phyloP scores from a whole-genome alignment of 2,113 vertebrate genomes.

The Nerophis lumbriciformis region DNA sequence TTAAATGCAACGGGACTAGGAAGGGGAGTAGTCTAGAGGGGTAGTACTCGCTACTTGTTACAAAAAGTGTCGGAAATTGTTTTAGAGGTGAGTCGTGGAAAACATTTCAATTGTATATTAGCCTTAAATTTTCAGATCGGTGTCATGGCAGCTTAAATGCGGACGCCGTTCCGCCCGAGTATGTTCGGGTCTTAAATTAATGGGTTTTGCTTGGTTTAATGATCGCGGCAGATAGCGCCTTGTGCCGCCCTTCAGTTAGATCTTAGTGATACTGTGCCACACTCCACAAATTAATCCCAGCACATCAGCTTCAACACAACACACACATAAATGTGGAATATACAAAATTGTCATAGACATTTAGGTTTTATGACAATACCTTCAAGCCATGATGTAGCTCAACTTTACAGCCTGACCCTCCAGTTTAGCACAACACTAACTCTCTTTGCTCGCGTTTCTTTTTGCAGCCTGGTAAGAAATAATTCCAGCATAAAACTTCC shows the following conservation, averaged over 20 bases:
- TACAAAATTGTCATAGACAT: neutral
- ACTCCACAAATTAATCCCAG: neutral
- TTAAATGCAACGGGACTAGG: too few relatives aligned
- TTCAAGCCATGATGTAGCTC: neutral
- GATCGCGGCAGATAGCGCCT: neutral
- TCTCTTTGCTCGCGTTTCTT: neutral
- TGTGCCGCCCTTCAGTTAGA: neutral
- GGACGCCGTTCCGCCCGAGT: too few relatives aligned
- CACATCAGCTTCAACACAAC: neutral
- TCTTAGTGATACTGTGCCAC: neutral
- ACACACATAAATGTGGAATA: neutral
- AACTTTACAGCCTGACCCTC: neutral
- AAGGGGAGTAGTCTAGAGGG: too few relatives aligned
- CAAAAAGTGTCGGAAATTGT: too few relatives aligned
- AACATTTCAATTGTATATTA: too few relatives aligned
- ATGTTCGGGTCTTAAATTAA: too few relatives aligned
- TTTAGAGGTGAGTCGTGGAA: too few relatives aligned
- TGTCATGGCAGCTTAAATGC: too few relatives aligned
- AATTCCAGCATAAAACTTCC: neutral
- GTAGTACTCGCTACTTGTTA: too few relatives aligned
- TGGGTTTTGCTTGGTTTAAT: neutral
- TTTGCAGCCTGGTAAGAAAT: too few relatives aligned
- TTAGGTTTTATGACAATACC: neutral
- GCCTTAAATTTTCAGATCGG: too few relatives aligned
- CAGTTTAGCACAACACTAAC: neutral